Percentiles rank a stretch among this genome's conserved stretches.
These are phyloP conservation scores for Triplophysa tibetana DNA, from an alignment of 2,113 vertebrate genomes.

Conservation along the genomic window DNA sequence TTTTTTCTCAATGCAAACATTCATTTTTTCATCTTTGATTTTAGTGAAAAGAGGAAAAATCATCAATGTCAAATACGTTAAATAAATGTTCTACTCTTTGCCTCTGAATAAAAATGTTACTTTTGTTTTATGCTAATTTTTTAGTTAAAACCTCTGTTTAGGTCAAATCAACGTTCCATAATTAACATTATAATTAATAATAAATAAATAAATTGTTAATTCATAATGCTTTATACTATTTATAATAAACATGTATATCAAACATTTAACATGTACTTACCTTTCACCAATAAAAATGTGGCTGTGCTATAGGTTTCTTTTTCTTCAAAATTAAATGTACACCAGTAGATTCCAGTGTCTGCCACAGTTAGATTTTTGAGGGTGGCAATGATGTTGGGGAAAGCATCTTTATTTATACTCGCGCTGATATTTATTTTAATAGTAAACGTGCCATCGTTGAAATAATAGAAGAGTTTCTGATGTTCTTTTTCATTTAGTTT, in stretches of 20 bases:
- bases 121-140: too few species aligned
- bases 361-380: slow-evolving; percentile 39
- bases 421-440: rapidly evolving
- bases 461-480: neutral
- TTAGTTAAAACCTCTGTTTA: too few species aligned
- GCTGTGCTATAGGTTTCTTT: rapidly evolving
- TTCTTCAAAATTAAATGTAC: slow-evolving; percentile 4
- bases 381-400: slow-evolving; percentile 21
- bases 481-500: neutral
- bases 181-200: too few species aligned
- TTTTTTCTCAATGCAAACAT: too few species aligned
- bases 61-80: too few species aligned
- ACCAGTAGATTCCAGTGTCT: slow-evolving; percentile 54
- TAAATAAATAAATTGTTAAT: too few species aligned
- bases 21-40: too few species aligned
- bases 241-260: neutral
- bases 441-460: neutral
- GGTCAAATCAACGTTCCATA: too few species aligned
- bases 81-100: too few species aligned
- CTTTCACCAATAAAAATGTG: neutral
- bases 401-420: rapidly evolving
- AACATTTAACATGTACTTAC: slow-evolving; percentile 6
- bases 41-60: too few species aligned
- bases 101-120: too few species aligned
- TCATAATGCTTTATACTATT: too few species aligned